Percentiles rank a stretch among this genome's conserved stretches.
Evolutionary conservation across 2,113 vertebrate genomes (phyloP).

Genomic region (Nothobranchius furzeri): DNA sequence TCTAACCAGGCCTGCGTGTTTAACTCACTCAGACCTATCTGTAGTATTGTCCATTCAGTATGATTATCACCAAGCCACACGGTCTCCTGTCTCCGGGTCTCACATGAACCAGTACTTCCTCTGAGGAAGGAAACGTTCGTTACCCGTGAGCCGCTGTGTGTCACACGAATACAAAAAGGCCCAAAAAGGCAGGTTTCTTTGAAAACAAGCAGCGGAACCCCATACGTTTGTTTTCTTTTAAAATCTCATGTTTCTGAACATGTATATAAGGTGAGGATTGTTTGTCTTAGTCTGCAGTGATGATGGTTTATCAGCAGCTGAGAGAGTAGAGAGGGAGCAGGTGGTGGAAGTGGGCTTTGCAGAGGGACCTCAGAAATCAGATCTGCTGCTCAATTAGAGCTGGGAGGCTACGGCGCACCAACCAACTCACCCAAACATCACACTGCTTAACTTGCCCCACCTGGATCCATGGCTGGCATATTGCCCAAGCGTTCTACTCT

Average conservation of each 20-base stretch:
- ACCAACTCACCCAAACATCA: conserved; percentile 28
- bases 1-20: conserved; percentile 59
- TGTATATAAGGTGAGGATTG: conserved; percentile 47
- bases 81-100: conserved; percentile 78
- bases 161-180: conserved; percentile 56
- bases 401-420: conserved; percentile 19
- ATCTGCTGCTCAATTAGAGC: conserved; percentile 55
- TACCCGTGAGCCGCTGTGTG: conserved; percentile 65
- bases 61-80: conserved; percentile 78
- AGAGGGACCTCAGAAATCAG: conserved; percentile 66
- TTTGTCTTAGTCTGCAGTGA: conserved; percentile 70
- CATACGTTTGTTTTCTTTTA: conserved; percentile 7
- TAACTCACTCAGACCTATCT: conserved; percentile 71
- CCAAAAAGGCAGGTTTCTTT: conserved; percentile 51
- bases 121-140: conserved; percentile 76
- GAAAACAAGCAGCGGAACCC: conserved; percentile 12
- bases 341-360: conserved; percentile 60
- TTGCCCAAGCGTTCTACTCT: too few species aligned
- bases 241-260: background rate
- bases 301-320: conserved; percentile 69
- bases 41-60: conserved; percentile 75
- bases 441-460: conserved; percentile 37
- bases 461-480: conserved; percentile 42
- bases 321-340: conserved; percentile 64
- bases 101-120: conserved; percentile 77